Base-by-base conservation (phyloP, 1,140 invertebrate genomes). In the Drosophila melanica region DNA sequence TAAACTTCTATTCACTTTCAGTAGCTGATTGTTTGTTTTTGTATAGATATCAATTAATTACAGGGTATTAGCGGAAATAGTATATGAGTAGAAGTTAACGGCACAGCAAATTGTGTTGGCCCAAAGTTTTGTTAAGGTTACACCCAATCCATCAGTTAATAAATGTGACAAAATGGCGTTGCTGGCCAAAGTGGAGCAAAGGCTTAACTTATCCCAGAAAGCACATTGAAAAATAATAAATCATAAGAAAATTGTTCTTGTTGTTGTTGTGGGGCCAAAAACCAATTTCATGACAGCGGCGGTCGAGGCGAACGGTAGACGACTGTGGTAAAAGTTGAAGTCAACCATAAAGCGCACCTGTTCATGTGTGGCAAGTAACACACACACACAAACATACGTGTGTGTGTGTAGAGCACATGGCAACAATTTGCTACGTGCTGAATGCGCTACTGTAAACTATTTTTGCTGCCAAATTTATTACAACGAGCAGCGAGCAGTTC, bases 211-310 rank as follows among this genome's bases (percentile, higher is more conserved):
- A 33, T 42, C 55, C 48, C 70, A 44, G 39, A 53, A 76, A 81
- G 75, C 71, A 78, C 79, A 86, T 87, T 86, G 81, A 67, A 86
- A 87, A 87, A 76, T 87, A 86, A 86, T 86, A 86, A 86, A 86
- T 86, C 81, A 86, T 79, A 66, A 41, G 42, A 64, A 27, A 77
- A 63, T 57, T 66, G 11, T 35, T n/a, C n/a, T n/a, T 47, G 14
- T 37, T 45, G 30, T 59, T 75, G 58, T 47, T 60, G 69, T 60
- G 60, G 57, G 33, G 42, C 54, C 62, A 55, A 77, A 74, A 77
- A 75, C 30, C 75, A 75, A 75, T 77, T 77, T 77, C 65, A 75
- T 55, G 63, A 77, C 57, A 71, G 48, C 44, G 74, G 53, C 44
- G 67, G 41, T 47, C 48, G 11, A 27, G 14, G 30, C 20, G 35